A percentile compares a stretch with the other conserved stretches of the same genome.
Conservation (phyloP, 2,113 vertebrate species). For the Paratilapia polleni region DNA sequence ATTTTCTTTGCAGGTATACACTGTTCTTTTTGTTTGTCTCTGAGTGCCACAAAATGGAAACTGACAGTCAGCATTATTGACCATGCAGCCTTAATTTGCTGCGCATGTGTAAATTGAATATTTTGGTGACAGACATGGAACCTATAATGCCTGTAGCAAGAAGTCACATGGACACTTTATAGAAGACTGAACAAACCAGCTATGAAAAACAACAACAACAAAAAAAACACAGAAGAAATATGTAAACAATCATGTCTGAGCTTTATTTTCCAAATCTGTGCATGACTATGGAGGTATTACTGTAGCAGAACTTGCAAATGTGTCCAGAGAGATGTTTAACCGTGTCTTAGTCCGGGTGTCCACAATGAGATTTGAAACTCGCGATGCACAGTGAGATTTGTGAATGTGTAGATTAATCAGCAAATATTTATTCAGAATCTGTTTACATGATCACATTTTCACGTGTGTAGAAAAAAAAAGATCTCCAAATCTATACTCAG, state of each 20-base stretch:
- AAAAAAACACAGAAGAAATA: background rate
- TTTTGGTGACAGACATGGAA: conserved; percentile 12
- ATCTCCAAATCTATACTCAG: background rate
- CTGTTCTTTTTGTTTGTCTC: background rate
- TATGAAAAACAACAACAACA: background rate
- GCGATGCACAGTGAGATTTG: background rate
- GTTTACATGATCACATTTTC: background rate
- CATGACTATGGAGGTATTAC: background rate
- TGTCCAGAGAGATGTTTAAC: background rate
- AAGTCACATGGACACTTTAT: background rate
- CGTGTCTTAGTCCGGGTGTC: background rate
- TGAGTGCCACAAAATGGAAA: background rate
- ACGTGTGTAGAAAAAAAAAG: background rate
- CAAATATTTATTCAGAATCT: background rate
- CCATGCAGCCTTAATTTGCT: conserved; percentile 14
- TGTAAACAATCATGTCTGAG: background rate
- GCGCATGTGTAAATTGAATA: conserved; percentile 33
- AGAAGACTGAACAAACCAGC: background rate
- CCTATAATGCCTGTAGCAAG: background rate
- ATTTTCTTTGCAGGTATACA: background rate
- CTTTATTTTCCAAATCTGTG: background rate
- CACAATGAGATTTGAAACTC: background rate
- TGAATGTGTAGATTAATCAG: background rate
- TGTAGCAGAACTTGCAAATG: background rate
- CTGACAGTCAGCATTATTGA: background rate